These are phyloP conservation scores for Boulengeromyrus knoepffleri DNA, from an alignment of 2,113 vertebrate genomes.

Conservation along the genomic window DNA sequence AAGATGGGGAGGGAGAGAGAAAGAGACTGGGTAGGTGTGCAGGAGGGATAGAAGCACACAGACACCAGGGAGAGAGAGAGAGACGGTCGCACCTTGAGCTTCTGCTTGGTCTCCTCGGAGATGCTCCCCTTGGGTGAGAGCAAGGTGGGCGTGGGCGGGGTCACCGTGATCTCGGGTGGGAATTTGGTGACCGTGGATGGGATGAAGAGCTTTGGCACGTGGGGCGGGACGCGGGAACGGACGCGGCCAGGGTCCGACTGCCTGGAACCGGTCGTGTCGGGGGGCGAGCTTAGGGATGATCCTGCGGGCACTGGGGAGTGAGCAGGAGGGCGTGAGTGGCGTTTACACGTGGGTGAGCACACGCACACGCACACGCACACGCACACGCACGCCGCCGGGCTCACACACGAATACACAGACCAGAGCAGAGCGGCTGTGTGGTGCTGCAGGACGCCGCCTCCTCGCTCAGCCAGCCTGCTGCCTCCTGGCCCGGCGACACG, in stretches of 20 bases:
- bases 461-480: constrained; percentile 65
- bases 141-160: constrained; percentile 91
- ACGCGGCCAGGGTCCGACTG: constrained; percentile 70
- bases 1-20: background rate
- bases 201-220: constrained; percentile 96
- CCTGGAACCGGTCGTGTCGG: constrained; percentile 57
- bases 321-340: background rate
- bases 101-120: constrained; percentile 97
- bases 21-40: background rate
- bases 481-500: constrained; percentile 57
- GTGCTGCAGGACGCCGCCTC: constrained; percentile 59
- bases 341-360: background rate
- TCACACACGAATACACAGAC: constrained; percentile 28
- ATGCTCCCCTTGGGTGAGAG: constrained; percentile 97
- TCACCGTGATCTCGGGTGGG: constrained; percentile 97
- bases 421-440: constrained; percentile 59
- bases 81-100: constrained; percentile 74
- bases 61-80: background rate
- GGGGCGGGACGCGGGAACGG: constrained; percentile 77
- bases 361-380: background rate
- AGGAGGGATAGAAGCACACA: background rate
- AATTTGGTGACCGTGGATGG: constrained; percentile 86
- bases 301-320: constrained; percentile 36
- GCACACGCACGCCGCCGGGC: background rate
- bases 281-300: constrained; percentile 55